These are phyloP conservation scores for Parnassius smintheus DNA, from an alignment of 2,888 invertebrate species.

Conservation along the genomic window DNA sequence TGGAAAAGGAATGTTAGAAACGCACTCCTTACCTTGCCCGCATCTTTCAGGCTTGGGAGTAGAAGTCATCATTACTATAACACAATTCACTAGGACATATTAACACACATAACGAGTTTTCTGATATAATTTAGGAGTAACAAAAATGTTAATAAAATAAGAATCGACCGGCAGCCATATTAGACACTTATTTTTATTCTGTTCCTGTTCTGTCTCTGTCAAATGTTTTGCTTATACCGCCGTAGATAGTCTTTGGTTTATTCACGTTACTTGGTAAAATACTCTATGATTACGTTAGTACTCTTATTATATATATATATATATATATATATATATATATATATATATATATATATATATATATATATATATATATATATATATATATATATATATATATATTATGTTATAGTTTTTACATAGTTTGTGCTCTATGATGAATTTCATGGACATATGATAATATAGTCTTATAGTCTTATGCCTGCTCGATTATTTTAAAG, in stretches of 20 bases:
- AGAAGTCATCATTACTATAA: conserved; percentile 67
- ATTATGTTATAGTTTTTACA: too few species aligned
- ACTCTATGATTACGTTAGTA: too few species aligned
- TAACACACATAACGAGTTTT: conserved; percentile 49
- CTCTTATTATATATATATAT: too few species aligned
- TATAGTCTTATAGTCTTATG: too few species aligned
- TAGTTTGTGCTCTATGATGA: too few species aligned
- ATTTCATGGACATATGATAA: too few species aligned
- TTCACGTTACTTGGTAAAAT: too few species aligned
- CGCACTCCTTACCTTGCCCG: conserved; percentile 68
- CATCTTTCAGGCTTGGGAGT: conserved; percentile 78
- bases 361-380: too few species aligned
- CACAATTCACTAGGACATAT: conserved; percentile 64
- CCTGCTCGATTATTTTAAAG: too few species aligned
- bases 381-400: too few species aligned
- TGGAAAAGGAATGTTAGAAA: conserved; percentile 37
- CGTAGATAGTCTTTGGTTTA: background rate
- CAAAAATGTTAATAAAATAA: conserved; percentile 60
- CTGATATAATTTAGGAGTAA: conserved; percentile 50
- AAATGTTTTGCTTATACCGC: conserved; percentile 25
- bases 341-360: too few species aligned
- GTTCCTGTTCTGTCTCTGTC: conserved; percentile 14
- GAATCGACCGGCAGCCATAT: conserved; percentile 77
- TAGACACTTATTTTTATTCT: conserved; percentile 43
- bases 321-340: too few species aligned